phyloP scores from a whole-genome alignment of 1,140 invertebrate genomes.

The Micrasema longulum region DNA sequence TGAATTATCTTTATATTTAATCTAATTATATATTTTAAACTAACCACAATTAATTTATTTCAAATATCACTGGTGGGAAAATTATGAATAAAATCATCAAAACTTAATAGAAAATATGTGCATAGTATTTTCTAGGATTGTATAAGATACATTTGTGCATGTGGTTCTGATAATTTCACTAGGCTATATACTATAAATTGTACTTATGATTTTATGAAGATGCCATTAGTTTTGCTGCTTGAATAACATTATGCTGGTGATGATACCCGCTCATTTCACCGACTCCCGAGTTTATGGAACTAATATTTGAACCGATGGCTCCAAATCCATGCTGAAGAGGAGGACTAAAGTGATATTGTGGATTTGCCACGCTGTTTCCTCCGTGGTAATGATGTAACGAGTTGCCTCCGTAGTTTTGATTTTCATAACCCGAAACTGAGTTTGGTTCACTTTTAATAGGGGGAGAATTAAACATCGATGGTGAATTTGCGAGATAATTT shows the following conservation, averaged over 20 bases:
- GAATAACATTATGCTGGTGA: conserved; percentile 84
- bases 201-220: conserved; percentile 71
- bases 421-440: conserved; percentile 57
- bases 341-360: conserved; percentile 51
- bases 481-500: conserved; percentile 46
- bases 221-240: conserved; percentile 82
- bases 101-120: too few relatives aligned
- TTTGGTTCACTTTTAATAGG: conserved; percentile 66
- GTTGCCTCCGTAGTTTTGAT: conserved; percentile 58
- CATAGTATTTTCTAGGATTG: too few relatives aligned
- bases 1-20: too few relatives aligned
- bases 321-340: conserved; percentile 53
- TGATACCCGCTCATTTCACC: conserved; percentile 75
- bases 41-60: too few relatives aligned
- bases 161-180: too few relatives aligned
- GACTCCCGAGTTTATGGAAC: conserved; percentile 57
- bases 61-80: too few relatives aligned
- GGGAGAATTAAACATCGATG: conserved; percentile 46
- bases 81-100: too few relatives aligned
- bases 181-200: too few relatives aligned
- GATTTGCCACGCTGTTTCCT: conserved; percentile 56
- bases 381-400: conserved; percentile 60
- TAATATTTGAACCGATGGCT: conserved; percentile 45
- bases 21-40: too few relatives aligned
- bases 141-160: too few relatives aligned